Evolutionary conservation across 2,888 invertebrate genomes (phyloP), one percentile per base, ranked within the genome.

Genomic region (Nephrocerus scutellatus): DNA sequence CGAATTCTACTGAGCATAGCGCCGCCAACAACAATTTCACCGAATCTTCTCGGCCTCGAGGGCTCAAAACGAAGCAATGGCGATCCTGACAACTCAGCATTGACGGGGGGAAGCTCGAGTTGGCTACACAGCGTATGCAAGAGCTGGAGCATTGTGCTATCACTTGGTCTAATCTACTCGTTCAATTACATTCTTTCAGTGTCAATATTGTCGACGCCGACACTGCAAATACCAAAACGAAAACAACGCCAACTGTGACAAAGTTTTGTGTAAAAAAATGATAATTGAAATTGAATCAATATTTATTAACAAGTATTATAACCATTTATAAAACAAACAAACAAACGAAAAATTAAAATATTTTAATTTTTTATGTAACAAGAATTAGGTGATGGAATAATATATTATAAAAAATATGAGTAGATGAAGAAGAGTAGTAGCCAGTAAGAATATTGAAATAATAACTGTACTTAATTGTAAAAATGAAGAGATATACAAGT

Each of bases 11-110:
- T 68, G 16, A 64, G 61, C 48, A 56, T 57, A 40, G 53, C 59
- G 37, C 60, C 66, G 39, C 57, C 61, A 34, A 68, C 68, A 28
- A 68, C 68, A 29, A 59, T 62, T 39, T 66, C 66, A 28, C 68
- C 68, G 32, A 68, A 68, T 52, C 55, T 65, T 18, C 53, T 69
- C 30, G 68, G 68, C 7, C 58, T 68, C 3, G 68, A 68, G 44
- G 68, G 67, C 23, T 64, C 65, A 26, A 67, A 67, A 41, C 57
- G 54, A 7, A 53, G 53, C 56, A 46, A 60, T 39, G 67, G 68
- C 22, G 68, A 68, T 53, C 68, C 68, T 18, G 68, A 68, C 43
- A 69, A 69, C 38, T 69, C 68, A 10, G 63, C 68, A 13, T 54
- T 68, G 16, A 69, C 69, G 13, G 68, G 66, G 22, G 54, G 61